Evolutionary conservation across 2,888 invertebrate genomes (phyloP).

Genomic region (Lycophotia porphyrea): DNA sequence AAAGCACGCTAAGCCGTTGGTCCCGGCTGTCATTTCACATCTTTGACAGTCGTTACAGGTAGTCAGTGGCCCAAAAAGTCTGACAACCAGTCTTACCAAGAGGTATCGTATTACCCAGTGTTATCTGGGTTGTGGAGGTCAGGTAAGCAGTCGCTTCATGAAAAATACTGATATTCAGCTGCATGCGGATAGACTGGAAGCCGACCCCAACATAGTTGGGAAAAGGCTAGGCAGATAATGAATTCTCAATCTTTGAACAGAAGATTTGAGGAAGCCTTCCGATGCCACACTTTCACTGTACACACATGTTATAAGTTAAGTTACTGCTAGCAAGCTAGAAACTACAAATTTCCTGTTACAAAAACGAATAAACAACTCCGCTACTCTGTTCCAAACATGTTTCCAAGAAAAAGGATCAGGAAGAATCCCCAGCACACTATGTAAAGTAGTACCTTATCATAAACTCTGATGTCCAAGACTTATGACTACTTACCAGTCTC

Average conservation of each 20-base stretch:
- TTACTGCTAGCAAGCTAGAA: neutral
- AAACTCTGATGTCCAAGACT: constrained; percentile 49
- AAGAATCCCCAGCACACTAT: constrained; percentile 31
- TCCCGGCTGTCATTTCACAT: too few species aligned
- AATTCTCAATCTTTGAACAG: neutral
- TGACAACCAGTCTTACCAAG: too few species aligned
- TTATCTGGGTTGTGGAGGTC: too few species aligned
- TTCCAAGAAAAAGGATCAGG: constrained; percentile 20
- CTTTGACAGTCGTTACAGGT: too few species aligned
- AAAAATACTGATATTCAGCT: too few species aligned
- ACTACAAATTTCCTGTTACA: neutral
- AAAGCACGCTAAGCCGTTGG: too few species aligned
- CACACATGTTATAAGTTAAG: neutral
- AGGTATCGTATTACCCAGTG: too few species aligned
- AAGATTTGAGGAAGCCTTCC: neutral
- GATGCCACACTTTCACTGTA: neutral
- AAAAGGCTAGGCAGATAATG: too few species aligned
- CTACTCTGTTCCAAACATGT: constrained; percentile 10
- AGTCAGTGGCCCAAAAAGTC: too few species aligned
- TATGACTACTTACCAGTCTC: constrained; percentile 28
- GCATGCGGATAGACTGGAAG: too few species aligned
- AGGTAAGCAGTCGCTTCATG: too few species aligned
- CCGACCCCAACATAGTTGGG: too few species aligned
- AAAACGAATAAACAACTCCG: neutral
- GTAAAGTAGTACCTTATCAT: constrained; percentile 41